A percentile compares a stretch with the other conserved stretches of the same genome.
Conservation (phyloP, 92 coral and sea anemone species). For the Zoanthus sansibaricus region DNA sequence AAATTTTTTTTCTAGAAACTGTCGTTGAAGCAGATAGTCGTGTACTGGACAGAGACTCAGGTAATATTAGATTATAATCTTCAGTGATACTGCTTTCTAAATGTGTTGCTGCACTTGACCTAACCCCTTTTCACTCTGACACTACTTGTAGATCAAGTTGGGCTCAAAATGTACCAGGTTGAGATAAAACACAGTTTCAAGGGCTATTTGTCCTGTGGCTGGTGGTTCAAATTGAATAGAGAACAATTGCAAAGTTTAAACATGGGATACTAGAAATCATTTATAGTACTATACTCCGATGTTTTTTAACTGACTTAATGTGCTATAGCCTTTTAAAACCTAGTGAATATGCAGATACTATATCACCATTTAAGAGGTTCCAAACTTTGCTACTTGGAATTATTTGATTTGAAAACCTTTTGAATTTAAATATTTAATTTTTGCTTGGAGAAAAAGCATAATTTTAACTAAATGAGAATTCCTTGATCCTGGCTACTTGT, state of each 20-base stretch:
- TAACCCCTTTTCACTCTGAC: not conserved
- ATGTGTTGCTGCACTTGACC: not conserved
- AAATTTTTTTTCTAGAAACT: not conserved
- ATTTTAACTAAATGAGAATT: not conserved
- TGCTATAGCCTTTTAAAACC: not conserved
- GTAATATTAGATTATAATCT: not conserved
- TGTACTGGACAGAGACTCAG: not conserved
- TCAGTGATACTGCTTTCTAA: not conserved
- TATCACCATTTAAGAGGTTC: not conserved
- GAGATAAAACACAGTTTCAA: not conserved
- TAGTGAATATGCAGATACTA: not conserved
- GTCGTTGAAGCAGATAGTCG: not conserved
- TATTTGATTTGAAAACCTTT: not conserved
- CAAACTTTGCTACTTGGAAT: not conserved
- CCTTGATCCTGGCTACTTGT: slow-evolving; percentile 2
- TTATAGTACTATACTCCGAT: not conserved
- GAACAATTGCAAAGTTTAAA: not conserved
- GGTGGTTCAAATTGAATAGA: not conserved
- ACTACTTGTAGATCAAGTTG: not conserved
- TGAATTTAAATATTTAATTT: not conserved
- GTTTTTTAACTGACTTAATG: not conserved
- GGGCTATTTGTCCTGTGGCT: not conserved
- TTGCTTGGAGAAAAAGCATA: not conserved
- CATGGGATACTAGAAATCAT: not conserved
- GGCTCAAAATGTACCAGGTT: not conserved